Percentiles rank a stretch among this genome's conserved stretches.
phyloP scores from a whole-genome alignment of 2,113 vertebrate genomes.

The Atlantisia rogersi region DNA sequence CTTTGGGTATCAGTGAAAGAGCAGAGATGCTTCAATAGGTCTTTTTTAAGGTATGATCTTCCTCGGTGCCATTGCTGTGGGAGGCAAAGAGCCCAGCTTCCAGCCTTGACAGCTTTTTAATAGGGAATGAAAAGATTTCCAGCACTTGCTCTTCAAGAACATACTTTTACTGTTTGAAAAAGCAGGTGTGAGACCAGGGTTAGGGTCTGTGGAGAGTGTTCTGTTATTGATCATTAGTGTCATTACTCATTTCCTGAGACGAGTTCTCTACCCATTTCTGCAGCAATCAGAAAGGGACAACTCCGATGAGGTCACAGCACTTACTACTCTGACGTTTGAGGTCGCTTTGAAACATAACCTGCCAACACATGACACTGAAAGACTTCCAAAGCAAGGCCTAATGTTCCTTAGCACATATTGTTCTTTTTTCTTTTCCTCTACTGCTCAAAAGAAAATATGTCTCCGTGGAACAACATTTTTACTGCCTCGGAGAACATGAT shows the following conservation, averaged over 20 bases:
- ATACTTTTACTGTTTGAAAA: background rate
- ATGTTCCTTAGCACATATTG: background rate
- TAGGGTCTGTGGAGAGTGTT: background rate
- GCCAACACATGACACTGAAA: background rate
- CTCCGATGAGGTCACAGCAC: background rate
- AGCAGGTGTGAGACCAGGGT: background rate
- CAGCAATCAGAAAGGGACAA: background rate
- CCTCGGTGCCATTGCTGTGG: background rate
- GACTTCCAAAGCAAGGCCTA: background rate
- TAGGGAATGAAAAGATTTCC: background rate
- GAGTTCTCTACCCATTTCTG: background rate
- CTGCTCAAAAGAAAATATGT: constrained; percentile 12
- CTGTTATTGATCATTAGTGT: background rate
- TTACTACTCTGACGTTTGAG: background rate
- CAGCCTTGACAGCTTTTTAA: background rate
- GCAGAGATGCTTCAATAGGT: background rate
- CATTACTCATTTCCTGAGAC: background rate
- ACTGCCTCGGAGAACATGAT: background rate
- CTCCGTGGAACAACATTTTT: background rate
- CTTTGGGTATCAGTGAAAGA: background rate
- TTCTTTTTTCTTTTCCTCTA: background rate
- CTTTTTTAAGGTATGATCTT: background rate
- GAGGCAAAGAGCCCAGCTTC: background rate
- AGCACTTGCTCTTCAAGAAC: background rate
- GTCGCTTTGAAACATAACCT: background rate